A percentile compares a stretch with the other conserved stretches of the same genome.
Conservation (phyloP, 2,113 vertebrate species). For the Poicephalus meyeri region DNA sequence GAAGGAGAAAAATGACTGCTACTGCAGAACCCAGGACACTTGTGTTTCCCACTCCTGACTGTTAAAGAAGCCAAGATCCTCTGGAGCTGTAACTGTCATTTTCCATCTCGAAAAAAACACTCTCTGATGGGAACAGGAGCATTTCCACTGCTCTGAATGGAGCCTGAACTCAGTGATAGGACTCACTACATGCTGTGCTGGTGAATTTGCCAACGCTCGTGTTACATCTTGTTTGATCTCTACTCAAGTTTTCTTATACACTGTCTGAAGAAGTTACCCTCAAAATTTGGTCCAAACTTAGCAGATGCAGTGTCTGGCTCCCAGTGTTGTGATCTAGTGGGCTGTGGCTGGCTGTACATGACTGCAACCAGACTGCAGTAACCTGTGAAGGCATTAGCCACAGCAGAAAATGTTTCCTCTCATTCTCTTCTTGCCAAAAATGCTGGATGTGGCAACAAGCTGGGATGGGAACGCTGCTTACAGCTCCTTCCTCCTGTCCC, state of each 20-base stretch:
- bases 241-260: not conserved
- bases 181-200: not conserved
- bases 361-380: slow-evolving; percentile 7
- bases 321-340: not conserved
- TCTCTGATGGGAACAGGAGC: not conserved
- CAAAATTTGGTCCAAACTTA: not conserved
- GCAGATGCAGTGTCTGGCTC: slow-evolving; percentile 28
- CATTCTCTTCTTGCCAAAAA: not conserved
- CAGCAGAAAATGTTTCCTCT: not conserved
- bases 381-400: not conserved
- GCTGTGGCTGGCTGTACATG: not conserved
- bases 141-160: not conserved
- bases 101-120: not conserved
- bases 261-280: slow-evolving; percentile 18
- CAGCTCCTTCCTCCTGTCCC: not conserved
- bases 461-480: not conserved
- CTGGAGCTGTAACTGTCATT: not conserved
- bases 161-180: not conserved
- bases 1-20: too few relatives aligned
- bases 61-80: not conserved
- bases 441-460: not conserved
- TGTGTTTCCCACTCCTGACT: not conserved
- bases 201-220: not conserved
- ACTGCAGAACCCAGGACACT: too few relatives aligned
- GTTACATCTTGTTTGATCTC: slow-evolving; percentile 20